Percentiles rank a stretch among this genome's conserved stretches.
Conservation (phyloP, 1,140 invertebrate species). For the Drosophila sechellia region DNA sequence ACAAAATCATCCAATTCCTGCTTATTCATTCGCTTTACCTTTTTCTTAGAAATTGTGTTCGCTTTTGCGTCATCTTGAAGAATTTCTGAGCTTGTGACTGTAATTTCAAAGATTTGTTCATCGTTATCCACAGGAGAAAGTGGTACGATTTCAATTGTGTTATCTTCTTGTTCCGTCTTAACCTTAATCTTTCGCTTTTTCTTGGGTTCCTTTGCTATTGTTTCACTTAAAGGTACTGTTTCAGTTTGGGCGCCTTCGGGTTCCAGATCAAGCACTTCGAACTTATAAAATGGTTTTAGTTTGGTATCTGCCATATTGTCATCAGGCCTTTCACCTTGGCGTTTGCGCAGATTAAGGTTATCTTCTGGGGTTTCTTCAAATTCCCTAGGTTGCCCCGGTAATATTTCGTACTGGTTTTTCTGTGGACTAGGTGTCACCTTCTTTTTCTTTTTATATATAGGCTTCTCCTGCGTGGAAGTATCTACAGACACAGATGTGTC, state of each 20-base stretch:
- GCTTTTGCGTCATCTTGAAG: constrained; percentile 30
- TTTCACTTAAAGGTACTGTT: constrained; percentile 11
- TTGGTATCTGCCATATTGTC: constrained; percentile 27
- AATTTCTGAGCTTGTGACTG: constrained; percentile 58
- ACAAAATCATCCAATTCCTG: constrained; percentile 74
- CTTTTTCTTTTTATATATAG: constrained; percentile 51
- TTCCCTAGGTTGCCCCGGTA: constrained; percentile 39
- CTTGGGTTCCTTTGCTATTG: constrained; percentile 70
- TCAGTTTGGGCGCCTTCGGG: constrained; percentile 28
- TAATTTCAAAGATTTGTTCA: constrained; percentile 59
- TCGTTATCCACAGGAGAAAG: constrained; percentile 65
- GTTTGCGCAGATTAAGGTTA: constrained; percentile 34
- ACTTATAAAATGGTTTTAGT: constrained; percentile 47
- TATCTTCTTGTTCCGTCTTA: constrained; percentile 79
- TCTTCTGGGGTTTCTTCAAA: constrained; percentile 13
- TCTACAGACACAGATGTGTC: constrained; percentile 37
- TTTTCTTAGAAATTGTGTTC: constrained; percentile 63
- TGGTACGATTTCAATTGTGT: constrained; percentile 84
- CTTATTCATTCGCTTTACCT: constrained; percentile 71
- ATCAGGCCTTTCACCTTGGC: constrained; percentile 15
- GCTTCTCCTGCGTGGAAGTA: constrained; percentile 19
- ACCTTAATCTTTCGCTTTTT: constrained; percentile 84
- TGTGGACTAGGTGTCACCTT: constrained; percentile 30
- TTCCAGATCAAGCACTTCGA: constrained; percentile 58
- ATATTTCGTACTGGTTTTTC: constrained; percentile 34